phyloP scores from a whole-genome alignment of 1,140 invertebrate genomes.

The Sminthurides bifidus region DNA sequence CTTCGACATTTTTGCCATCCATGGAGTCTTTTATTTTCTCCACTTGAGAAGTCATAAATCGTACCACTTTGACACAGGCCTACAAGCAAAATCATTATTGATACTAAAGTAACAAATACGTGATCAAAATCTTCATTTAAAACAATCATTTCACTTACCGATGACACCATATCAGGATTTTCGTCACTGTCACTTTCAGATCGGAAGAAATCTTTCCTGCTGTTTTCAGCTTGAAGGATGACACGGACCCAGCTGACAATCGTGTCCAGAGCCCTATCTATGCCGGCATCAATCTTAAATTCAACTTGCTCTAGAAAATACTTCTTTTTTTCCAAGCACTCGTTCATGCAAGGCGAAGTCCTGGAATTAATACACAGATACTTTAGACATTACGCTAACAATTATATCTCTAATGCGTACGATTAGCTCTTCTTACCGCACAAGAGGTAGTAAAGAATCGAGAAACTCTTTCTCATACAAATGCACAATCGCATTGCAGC shows the following conservation, averaged over 20 bases:
- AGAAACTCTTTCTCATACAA: constrained; percentile 89
- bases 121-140: constrained; percentile 32
- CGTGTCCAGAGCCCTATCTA: constrained; percentile 64
- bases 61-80: constrained; percentile 79
- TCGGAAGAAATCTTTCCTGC: constrained; percentile 83
- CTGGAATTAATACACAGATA: constrained; percentile 41
- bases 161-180: constrained; percentile 34
- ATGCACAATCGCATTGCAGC: constrained; percentile 92
- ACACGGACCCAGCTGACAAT: constrained; percentile 84
- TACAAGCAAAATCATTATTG: constrained; percentile 34
- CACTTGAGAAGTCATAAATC: constrained; percentile 65
- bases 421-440: constrained; percentile 59
- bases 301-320: constrained; percentile 77
- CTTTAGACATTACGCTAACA: constrained; percentile 15
- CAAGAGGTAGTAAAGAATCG: constrained; percentile 75
- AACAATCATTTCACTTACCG: constrained; percentile 34
- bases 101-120: constrained; percentile 4
- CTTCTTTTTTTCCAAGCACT: constrained; percentile 78
- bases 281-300: constrained; percentile 74
- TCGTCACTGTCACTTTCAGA: constrained; percentile 52
- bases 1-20: constrained; percentile 86
- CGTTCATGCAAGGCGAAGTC: constrained; percentile 73
- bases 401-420: too few relatives aligned
- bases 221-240: constrained; percentile 83
- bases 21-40: constrained; percentile 68